Conservation (phyloP, 2,797 vertebrate species). For the Arnoldichthys spilopterus region DNA sequence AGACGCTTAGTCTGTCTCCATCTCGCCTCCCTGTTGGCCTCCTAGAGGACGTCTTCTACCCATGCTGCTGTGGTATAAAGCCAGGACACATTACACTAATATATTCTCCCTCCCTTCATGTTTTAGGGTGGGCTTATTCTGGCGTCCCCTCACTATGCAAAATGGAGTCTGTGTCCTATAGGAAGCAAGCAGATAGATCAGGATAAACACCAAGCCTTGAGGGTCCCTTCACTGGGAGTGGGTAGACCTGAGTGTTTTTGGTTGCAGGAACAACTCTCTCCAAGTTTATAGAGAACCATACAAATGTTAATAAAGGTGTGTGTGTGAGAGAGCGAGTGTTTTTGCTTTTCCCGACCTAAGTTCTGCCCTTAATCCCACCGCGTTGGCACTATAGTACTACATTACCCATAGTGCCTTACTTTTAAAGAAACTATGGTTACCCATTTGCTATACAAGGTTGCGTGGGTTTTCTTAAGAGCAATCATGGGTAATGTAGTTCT, state of each 20-base stretch:
- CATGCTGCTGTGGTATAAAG: not conserved
- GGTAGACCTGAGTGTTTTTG: not conserved
- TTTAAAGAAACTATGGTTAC: too few relatives aligned
- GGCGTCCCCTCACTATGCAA: not conserved
- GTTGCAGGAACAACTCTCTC: not conserved
- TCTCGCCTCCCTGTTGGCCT: not conserved
- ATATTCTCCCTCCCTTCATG: not conserved
- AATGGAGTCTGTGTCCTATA: too few relatives aligned
- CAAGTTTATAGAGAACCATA: too few relatives aligned
- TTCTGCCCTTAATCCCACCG: too few relatives aligned
- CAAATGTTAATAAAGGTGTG: too few relatives aligned
- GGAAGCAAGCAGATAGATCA: not conserved
- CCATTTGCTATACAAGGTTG: too few relatives aligned
- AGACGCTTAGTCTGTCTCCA: not conserved
- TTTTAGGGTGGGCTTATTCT: not conserved
- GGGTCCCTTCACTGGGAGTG: not conserved
- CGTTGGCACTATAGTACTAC: too few relatives aligned
- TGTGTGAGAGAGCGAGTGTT: too few relatives aligned
- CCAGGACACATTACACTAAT: not conserved
- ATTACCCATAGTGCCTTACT: too few relatives aligned
- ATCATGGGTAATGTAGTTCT: too few relatives aligned
- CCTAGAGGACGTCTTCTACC: not conserved
- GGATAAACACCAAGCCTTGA: not conserved
- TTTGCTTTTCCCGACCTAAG: too few relatives aligned
- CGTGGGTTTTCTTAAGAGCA: too few relatives aligned